Conservation (phyloP, 2,797 vertebrate species). For the Coreius guichenoti region DNA sequence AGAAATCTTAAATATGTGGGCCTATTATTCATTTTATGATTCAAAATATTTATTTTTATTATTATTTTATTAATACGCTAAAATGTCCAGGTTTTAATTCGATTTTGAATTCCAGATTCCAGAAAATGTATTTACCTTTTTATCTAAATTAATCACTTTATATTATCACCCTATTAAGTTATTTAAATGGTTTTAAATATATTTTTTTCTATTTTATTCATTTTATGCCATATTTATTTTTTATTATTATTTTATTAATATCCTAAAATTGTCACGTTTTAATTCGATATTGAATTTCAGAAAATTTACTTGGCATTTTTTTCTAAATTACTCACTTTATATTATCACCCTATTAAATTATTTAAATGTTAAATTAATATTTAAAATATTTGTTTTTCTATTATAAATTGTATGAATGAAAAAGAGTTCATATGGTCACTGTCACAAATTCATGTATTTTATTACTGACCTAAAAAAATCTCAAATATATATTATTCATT, state of each 20-base stretch:
- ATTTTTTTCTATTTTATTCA: neutral
- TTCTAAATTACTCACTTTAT: neutral
- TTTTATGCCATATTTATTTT: no score
- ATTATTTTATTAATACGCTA: neutral
- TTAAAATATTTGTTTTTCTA: rapidly evolving
- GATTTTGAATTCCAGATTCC: neutral
- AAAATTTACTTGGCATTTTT: no score
- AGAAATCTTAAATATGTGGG: neutral
- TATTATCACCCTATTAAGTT: neutral
- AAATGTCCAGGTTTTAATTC: neutral
- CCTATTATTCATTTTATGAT: no score
- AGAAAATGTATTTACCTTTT: neutral
- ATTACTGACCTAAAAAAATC: neutral
- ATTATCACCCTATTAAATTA: neutral
- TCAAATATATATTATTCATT: neutral
- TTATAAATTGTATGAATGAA: neutral
- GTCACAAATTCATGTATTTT: neutral
- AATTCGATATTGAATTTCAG: no score
- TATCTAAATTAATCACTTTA: no score
- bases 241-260: no score
- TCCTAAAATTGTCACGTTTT: no score
- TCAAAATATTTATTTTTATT: neutral
- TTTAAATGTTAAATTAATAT: neutral
- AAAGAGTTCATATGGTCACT: neutral
- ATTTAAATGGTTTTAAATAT: neutral